Conservation (phyloP, 2,888 invertebrate genomes). For the Rhabditoides inermis region DNA sequence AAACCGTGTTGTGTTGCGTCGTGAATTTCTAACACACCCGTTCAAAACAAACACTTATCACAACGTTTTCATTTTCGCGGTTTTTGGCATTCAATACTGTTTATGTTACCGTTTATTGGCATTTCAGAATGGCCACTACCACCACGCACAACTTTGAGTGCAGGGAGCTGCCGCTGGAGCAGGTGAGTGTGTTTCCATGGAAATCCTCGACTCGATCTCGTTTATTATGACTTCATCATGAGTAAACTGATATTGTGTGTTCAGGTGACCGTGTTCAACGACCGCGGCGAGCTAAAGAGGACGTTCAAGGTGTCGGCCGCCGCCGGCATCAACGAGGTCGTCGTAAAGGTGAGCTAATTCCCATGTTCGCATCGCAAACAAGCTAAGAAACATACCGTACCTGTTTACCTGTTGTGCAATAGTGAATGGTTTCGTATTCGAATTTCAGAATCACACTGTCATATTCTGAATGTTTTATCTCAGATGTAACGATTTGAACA, state of each 20-base stretch:
- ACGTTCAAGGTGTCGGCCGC: slow-evolving; percentile 17
- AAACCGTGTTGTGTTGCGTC: too few species aligned
- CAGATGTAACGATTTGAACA: too few species aligned
- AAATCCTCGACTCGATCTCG: too few species aligned
- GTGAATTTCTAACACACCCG: too few species aligned
- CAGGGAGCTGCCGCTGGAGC: slow-evolving; percentile 14
- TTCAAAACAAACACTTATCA: too few species aligned
- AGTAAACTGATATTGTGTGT: too few species aligned
- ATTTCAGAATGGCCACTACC: slow-evolving; percentile 4
- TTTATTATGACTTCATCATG: too few species aligned
- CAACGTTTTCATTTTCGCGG: too few species aligned
- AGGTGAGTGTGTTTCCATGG: too few species aligned
- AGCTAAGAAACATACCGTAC: neutral
- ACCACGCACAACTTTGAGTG: slow-evolving; percentile 11
- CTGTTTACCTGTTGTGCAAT: neutral
- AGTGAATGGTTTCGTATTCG: too few species aligned
- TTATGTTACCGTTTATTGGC: neutral
- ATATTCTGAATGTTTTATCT: neutral
- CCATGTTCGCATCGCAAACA: neutral
- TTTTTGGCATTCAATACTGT: neutral
- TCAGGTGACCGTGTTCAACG: slow-evolving; percentile 38
- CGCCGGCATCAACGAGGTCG: slow-evolving; percentile 30
- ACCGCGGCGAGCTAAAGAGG: slow-evolving; percentile 41
- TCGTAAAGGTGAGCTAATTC: slow-evolving; percentile 16
- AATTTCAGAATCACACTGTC: neutral